A percentile compares a stretch with the other conserved stretches of the same genome.
phyloP scores from a whole-genome alignment of 1,140 invertebrate species.

The Temnothorax curvispinosus region DNA sequence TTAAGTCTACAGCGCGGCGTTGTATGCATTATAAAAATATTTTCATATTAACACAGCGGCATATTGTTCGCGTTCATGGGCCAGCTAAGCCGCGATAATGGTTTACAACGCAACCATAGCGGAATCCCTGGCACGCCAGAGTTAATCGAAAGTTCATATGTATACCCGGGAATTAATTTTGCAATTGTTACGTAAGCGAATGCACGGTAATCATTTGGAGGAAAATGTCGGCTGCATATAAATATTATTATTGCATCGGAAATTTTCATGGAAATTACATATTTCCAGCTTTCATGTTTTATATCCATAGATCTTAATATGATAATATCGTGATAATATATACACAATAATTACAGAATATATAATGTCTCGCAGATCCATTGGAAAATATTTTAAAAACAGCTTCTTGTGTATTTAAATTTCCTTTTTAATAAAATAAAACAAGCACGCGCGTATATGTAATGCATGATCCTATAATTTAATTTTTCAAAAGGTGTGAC shows the following conservation, averaged over 20 bases:
- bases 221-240: slow-evolving; percentile 32
- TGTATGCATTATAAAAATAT: slow-evolving; percentile 40
- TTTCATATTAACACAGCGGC: slow-evolving; percentile 27
- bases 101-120: background rate
- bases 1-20: background rate
- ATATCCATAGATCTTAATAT: background rate
- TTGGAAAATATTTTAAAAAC: background rate
- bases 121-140: slow-evolving; percentile 49
- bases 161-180: slow-evolving; percentile 60
- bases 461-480: background rate
- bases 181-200: slow-evolving; percentile 53
- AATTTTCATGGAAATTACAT: background rate
- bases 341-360: background rate
- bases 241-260: background rate
- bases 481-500: background rate
- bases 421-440: background rate
- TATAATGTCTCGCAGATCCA: background rate
- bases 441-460: background rate
- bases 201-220: slow-evolving; percentile 27
- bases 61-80: slow-evolving; percentile 31
- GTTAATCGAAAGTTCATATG: slow-evolving; percentile 63
- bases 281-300: background rate
- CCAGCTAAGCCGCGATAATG: slow-evolving; percentile 15
- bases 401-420: background rate
- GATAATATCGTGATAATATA: background rate